These are phyloP conservation scores for Galerucella calmariensis DNA, from an alignment of 2,888 invertebrate genomes.

Conservation along the genomic window DNA sequence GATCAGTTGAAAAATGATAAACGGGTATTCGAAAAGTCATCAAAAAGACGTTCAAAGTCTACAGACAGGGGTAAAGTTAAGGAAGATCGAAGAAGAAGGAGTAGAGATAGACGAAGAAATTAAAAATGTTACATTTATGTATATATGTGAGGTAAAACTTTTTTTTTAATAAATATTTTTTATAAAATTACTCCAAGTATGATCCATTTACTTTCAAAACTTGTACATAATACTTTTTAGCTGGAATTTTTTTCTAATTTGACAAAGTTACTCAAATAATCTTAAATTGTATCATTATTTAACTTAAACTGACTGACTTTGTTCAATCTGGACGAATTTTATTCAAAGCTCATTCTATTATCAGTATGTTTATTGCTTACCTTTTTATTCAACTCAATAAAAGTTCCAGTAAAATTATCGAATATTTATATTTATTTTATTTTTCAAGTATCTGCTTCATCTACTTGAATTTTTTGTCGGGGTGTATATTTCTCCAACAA, in stretches of 20 bases:
- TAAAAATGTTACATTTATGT: conserved; percentile 17
- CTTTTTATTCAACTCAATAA: too few relatives aligned
- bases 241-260: too few relatives aligned
- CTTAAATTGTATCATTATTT: too few relatives aligned
- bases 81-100: conserved; percentile 32
- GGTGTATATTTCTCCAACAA: conserved; percentile 54
- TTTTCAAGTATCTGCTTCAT: conserved; percentile 48
- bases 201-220: not conserved
- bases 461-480: conserved; percentile 44
- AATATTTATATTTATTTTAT: conserved; percentile 22
- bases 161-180: not conserved
- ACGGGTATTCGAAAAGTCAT: conserved; percentile 30
- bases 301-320: too few relatives aligned
- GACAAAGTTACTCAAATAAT: too few relatives aligned
- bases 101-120: conserved; percentile 52
- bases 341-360: too few relatives aligned
- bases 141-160: not conserved
- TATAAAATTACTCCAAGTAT: not conserved
- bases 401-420: conserved; percentile 21
- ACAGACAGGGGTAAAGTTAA: conserved; percentile 39
- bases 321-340: too few relatives aligned
- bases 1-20: conserved; percentile 44
- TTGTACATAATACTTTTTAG: too few relatives aligned
- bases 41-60: conserved; percentile 43
- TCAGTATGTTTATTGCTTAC: too few relatives aligned